These are phyloP conservation scores for Ips typographus DNA, from an alignment of 1,140 invertebrate species.

Conservation along the genomic window DNA sequence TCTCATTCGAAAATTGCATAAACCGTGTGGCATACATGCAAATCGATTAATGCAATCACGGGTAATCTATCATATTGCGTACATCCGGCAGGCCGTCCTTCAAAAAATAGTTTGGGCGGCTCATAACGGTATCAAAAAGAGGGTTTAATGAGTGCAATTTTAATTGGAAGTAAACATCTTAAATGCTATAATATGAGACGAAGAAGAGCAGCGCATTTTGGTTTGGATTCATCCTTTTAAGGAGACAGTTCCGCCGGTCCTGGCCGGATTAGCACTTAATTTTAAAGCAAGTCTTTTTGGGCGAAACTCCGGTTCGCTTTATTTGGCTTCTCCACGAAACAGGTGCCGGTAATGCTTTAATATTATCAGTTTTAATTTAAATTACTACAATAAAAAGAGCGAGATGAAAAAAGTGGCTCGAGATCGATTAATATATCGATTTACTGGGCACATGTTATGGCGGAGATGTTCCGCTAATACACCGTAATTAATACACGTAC, in stretches of 20 bases:
- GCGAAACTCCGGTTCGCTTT: conserved; percentile 10
- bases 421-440: conserved; percentile 7
- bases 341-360: conserved; percentile 17
- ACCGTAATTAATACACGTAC: too few relatives aligned
- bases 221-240: conserved; percentile 26
- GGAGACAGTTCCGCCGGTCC: conserved; percentile 19
- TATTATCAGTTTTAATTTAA: conserved; percentile 24
- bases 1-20: too few relatives aligned
- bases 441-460: neutral
- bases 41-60: too few relatives aligned
- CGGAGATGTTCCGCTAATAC: too few relatives aligned
- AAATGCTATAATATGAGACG: conserved; percentile 26
- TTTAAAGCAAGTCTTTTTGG: conserved; percentile 19
- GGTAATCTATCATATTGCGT: too few relatives aligned
- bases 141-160: conserved; percentile 23
- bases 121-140: conserved; percentile 15
- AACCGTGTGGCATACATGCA: too few relatives aligned
- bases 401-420: neutral
- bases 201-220: conserved; percentile 21
- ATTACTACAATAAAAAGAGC: conserved; percentile 9
- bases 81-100: too few relatives aligned
- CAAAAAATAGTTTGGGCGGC: neutral
- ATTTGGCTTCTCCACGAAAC: conserved; percentile 12
- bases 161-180: conserved; percentile 31
- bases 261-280: conserved; percentile 23